Evolutionary conservation across 2,888 invertebrate genomes (phyloP), one percentile per base, ranked within the genome.

Genomic region (Coleophora flavipennella): DNA sequence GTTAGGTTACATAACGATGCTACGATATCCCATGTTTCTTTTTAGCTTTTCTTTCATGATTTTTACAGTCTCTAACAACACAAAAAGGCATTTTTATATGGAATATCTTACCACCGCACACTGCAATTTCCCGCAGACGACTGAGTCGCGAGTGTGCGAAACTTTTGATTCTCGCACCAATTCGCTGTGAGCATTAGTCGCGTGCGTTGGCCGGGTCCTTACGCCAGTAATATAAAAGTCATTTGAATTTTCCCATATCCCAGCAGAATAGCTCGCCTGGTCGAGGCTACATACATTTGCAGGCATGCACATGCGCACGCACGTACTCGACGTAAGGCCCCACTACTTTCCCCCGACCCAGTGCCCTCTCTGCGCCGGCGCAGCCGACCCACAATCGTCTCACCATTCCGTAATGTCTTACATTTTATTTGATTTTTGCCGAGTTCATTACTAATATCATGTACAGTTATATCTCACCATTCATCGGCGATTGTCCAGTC

Each of bases 341-440:
- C 68, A 72, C 69, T 78, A 78, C 83, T 83, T 84, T 81, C 83
- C 77, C 79, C 72, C 79, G 83, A 81, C 83, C 84, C 71, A 83
- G 77, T 83, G 80, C 74, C 81, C 83, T 79, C 74, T 67, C 76
- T 66, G 61, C 64, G 58, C 53, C 53, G 57, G 48, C 62, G 51
- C 54, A 54, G 54, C 49, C 72, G 77, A 77, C 80, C 77, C 72
- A 76, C 80, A 73, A 74, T 49, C 57, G 54, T 67, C 67, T 60
- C 63, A 70, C 72, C 68, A 78, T 73, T 77, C 76, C 67, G 67
- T 72, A 75, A 75, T 77, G 73, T 72, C 65, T 70, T 62, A 67
- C 62, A 71, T 77, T 76, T 79, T 77, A 75, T 73, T 75, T 68
- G 68, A 68, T 54, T 70, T 76, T 70, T 65, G 62, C 59, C 55